phyloP scores from a whole-genome alignment of 2,113 vertebrate species.

The Xerus inauris region DNA sequence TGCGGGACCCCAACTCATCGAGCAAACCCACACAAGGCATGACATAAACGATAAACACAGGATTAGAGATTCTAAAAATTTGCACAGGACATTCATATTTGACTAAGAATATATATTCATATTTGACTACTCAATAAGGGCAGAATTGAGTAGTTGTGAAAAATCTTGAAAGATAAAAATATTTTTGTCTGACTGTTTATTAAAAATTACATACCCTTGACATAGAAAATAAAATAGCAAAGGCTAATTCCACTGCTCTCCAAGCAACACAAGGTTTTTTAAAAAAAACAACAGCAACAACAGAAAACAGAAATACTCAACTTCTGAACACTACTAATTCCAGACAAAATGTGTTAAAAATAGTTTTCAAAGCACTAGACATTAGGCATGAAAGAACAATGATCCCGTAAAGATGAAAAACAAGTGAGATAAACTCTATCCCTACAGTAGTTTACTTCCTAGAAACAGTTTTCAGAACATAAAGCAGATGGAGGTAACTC shows the following conservation, averaged over 20 bases:
- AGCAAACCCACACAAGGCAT: too few species aligned
- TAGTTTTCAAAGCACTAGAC: not conserved
- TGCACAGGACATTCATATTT: rapidly evolving
- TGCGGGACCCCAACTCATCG: too few species aligned
- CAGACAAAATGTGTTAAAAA: not conserved
- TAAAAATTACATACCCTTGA: not conserved
- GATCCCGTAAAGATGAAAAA: not conserved
- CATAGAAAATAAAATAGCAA: not conserved
- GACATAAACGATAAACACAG: too few species aligned
- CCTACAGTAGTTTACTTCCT: not conserved
- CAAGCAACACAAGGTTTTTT: not conserved
- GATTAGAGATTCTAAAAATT: not conserved
- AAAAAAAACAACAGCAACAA: too few species aligned
- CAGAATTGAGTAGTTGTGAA: not conserved
- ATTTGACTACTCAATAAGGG: not conserved
- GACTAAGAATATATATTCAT: not conserved
- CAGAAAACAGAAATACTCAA: not conserved
- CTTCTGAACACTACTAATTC: not conserved
- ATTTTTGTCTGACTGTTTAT: not conserved
- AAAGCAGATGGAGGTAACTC: not conserved
- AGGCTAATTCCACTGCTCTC: not conserved
- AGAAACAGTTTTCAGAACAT: not conserved
- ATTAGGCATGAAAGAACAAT: not conserved
- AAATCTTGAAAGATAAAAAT: not conserved
- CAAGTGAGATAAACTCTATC: not conserved